These are phyloP conservation scores for human (Homo sapiens) DNA, from an alignment of 2,113 vertebrate genomes.

Conservation along the genomic window GRCh38 chr20:61078501-61079000, in stretches of 20 bases:
- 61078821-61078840: not conserved
- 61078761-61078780: slow-evolving; percentile 50
- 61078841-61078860: not conserved
- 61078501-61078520: not conserved
- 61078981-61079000: not conserved
- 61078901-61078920: not conserved
- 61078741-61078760: slow-evolving; percentile 54
- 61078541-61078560: not conserved
- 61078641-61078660: slow-evolving; percentile 35
- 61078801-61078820: slow-evolving; percentile 5
- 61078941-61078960: not conserved
- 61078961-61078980: not conserved
- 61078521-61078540: not conserved
- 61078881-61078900: not conserved
- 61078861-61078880: not conserved
- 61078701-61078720: slow-evolving; percentile 44
- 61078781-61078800: slow-evolving; percentile 64
- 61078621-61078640: slow-evolving; percentile 48
- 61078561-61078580: slow-evolving; percentile 21
- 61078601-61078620: not conserved
- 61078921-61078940: slow-evolving; percentile 3
- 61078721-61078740: slow-evolving; percentile 40
- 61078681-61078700: slow-evolving; percentile 5
- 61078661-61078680: slow-evolving; percentile 13
- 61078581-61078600: not conserved